Evolutionary conservation across 2,888 invertebrate genomes (phyloP), one percentile per base, ranked within the genome.

Genomic region (Drosophila lutescens): DNA sequence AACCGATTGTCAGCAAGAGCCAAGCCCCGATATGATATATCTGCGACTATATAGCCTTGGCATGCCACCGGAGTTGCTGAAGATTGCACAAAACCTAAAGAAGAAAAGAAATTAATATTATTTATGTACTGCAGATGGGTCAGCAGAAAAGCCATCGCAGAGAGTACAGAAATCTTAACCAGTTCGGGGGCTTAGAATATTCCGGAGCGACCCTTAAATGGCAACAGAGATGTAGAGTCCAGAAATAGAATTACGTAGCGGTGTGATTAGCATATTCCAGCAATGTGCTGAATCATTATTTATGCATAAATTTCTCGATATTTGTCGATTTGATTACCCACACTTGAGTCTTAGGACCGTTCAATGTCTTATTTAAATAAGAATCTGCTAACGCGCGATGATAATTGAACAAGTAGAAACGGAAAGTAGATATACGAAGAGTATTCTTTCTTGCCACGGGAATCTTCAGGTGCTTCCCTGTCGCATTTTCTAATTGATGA

Each of bases 251-350:
- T 4, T 40, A n/a, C 41, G 32, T 63, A 61, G 17, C 34, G 38
- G 58, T 55, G 15, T 49, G 49, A 61, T 63, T 63, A 61, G 62
- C 62, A 61, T 63, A 63, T 61, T 49, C 17, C 12, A 12, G 26
- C 32, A 66, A 47, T 36, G 6, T 66, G 65, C 65, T 53, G 53
- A 47, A 20, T 66, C 66, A 66, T 47, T 66, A 54, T 66, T 66
- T 66, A 41, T 66, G 53, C 53, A 66, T 66, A 41, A 17, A 66
- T 59, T 59, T 41, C 26, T 0, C n/a, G 17, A 4, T 57, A 26
- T 49, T 49, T 59, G 61, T 46, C 17, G 26, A 20, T 47, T 41
- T 32, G 40, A 49, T 41, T 62, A 32, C 23, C 44, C 26, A 56
- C 15, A 32, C 57, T 38, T 38, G 57, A 30, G 26, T 13, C 12